Evolutionary conservation across 1,140 invertebrate species (phyloP), one percentile per base, ranked within the genome.

Genomic region (Zophobas morio): DNA sequence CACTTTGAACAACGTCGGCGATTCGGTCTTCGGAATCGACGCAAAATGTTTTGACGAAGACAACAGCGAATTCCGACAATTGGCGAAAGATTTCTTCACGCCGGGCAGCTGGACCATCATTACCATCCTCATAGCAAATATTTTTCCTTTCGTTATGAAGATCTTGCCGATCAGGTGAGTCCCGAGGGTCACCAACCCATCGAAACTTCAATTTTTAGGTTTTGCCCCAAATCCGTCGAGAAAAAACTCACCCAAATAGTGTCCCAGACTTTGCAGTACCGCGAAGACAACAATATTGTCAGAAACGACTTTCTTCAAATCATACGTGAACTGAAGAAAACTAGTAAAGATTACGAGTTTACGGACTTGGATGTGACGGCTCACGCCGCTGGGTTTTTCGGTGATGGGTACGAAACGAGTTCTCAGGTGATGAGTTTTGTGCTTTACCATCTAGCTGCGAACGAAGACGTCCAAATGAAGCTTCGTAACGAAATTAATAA

Each of bases 381-480:
- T 1, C 89, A 91, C 81, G 88, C 88, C 3, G 86, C 89, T 54
- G 78, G 90, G 0, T 90, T 91, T 76, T 89, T 91, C 80, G 82
- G 91, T 36, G 91, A 90, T 36, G 91, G 92, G 2, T 90, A 88
- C 79, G 90, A 91, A 71, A 91, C 91, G 0, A 81, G 74, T 77
- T 35, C 81, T 5, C 53, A 42, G 0, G 73, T 72, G 1, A 63
- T 82, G 33, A 74, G 54, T 74, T 78, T 77, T 60, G 70, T 76
- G 1, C 32, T 82, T 4, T 94, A 93, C 81, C 88, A 91, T 51
- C 82, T 95, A 33, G 90, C 92, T 1, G 86, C 79, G 8, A 91
- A 93, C 86, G 89, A 88, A 2, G 86, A 89, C 0, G 89, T 90
- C 49, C 93, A 95, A 81, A 86, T 92, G 0, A 92, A 91, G 84